Evolutionary conservation across 30 jellyfish, hydroid and myxozoan genomes (phyloP), one percentile per base, ranked within the genome.

Genomic region (Cassiopea xamachana): DNA sequence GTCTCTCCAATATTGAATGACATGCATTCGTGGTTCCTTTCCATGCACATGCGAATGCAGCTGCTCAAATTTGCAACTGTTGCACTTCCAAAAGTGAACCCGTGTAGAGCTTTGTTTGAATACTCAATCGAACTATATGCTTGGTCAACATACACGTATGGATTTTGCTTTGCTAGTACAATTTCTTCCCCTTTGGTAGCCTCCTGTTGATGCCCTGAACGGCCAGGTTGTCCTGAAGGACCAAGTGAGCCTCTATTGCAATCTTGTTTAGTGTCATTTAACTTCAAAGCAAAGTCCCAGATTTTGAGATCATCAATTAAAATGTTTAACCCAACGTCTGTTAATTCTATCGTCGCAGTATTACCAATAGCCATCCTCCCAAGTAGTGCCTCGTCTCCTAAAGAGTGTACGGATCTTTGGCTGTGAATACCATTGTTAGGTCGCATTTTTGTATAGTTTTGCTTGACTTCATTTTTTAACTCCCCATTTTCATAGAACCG

Each of bases 81-180:
- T 3, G 2, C 43, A 8, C 49, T 12, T 14, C 69, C 61, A 14
- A 75, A n/a, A 14, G 61, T 43, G 45, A 49, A 82, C 19, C 94
- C 94, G 7, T 10, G 15, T 18, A 87, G 45, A 1, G 94, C 94
- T 71, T 77, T 87, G 89, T 87, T 51, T 49, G 89, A 80, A 60
- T 44, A 87, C 12, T 76, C 75, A 50, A 76, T 61, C 82, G 94
- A 76, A 16, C 89, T 10, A 60, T 68, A 87, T 1, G 79, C 83
- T 60, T 87, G 94, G 44, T 47, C 68, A 2, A 10, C 72, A 50
- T 76, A 87, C 15, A 60, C 69, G 89, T 87, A 87, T 45, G 79
- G 15, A 60, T 39, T 13, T 59, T 19, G 50, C 19, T 3, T 58
- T 46, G 64, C 39, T 27, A 27, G 39, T 27, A 27, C 39, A 27